Evolutionary conservation across 2,888 invertebrate species (phyloP).

Genomic region (Acronicta alni): DNA sequence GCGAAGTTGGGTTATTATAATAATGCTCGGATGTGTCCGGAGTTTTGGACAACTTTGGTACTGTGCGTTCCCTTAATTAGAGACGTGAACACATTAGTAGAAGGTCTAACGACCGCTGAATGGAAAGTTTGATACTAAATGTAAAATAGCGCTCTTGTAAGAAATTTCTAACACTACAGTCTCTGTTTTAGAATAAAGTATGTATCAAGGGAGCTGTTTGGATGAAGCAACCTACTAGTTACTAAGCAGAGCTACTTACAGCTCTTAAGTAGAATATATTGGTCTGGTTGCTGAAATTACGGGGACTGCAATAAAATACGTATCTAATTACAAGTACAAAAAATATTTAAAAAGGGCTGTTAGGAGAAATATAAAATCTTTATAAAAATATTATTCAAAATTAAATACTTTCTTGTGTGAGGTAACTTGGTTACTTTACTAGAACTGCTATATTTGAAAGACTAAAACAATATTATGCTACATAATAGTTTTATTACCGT

Average conservation of each 20-base stretch:
- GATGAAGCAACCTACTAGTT: constrained; percentile 38
- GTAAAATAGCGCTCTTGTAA: constrained; percentile 57
- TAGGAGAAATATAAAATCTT: too few species aligned
- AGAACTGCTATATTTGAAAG: too few species aligned
- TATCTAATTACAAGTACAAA: not conserved
- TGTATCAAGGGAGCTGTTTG: constrained; percentile 51
- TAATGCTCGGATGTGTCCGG: constrained; percentile 68
- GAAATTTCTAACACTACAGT: constrained; percentile 47
- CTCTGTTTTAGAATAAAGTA: constrained; percentile 43
- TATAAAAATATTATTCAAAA: too few species aligned
- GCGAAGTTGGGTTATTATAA: constrained; percentile 75
- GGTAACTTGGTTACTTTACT: too few species aligned
- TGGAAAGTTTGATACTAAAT: constrained; percentile 53
- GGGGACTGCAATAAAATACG: not conserved
- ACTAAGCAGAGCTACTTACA: constrained; percentile 29
- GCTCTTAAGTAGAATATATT: constrained; percentile 19
- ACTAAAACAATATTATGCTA: too few species aligned
- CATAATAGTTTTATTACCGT: too few species aligned
- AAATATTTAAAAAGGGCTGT: too few species aligned
- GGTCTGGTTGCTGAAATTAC: constrained; percentile 6
- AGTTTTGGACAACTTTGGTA: constrained; percentile 67
- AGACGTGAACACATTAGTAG: constrained; percentile 63
- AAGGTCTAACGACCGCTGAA: constrained; percentile 51
- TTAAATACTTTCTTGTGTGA: too few species aligned
- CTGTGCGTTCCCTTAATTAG: constrained; percentile 63